These are phyloP conservation scores for Sinocyclocheilus rhinocerous DNA, from an alignment of 2,113 vertebrate species.

Conservation along the genomic window DNA sequence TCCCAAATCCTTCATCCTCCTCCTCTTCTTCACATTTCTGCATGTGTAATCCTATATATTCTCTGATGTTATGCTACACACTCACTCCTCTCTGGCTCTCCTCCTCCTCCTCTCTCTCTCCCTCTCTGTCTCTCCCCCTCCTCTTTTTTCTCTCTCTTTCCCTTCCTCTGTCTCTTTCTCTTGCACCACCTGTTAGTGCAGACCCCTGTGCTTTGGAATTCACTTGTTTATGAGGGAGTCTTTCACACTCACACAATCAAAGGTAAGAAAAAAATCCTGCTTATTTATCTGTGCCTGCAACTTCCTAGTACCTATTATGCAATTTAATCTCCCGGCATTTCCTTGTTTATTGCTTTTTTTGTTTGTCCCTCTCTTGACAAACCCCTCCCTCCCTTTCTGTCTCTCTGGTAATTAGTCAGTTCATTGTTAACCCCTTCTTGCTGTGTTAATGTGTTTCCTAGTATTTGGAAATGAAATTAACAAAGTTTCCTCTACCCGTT, in stretches of 20 bases:
- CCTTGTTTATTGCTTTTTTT: conserved; percentile 25
- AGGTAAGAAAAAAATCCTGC: conserved; percentile 65
- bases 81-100: conserved; percentile 33
- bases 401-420: conserved; percentile 28
- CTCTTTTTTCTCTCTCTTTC: conserved; percentile 28
- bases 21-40: conserved; percentile 26
- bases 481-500: conserved; percentile 1
- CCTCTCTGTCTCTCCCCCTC: conserved; percentile 5
- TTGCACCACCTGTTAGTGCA: conserved; percentile 74
- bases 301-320: conserved; percentile 20
- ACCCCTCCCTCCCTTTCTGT: conserved; percentile 15
- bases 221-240: conserved; percentile 71
- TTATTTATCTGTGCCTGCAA: conserved; percentile 17
- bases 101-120: conserved; percentile 30
- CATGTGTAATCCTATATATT: conserved; percentile 18
- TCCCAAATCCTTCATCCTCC: not conserved
- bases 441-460: not conserved
- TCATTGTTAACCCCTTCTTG: conserved; percentile 33
- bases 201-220: conserved; percentile 63
- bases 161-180: conserved; percentile 52
- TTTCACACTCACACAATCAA: conserved; percentile 59
- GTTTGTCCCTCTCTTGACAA: conserved; percentile 22
- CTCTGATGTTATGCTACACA: conserved; percentile 33
- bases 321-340: not conserved
- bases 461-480: not conserved